Evolutionary conservation across 2,797 vertebrate species (phyloP).

Genomic region (Atherinosoma microstoma): DNA sequence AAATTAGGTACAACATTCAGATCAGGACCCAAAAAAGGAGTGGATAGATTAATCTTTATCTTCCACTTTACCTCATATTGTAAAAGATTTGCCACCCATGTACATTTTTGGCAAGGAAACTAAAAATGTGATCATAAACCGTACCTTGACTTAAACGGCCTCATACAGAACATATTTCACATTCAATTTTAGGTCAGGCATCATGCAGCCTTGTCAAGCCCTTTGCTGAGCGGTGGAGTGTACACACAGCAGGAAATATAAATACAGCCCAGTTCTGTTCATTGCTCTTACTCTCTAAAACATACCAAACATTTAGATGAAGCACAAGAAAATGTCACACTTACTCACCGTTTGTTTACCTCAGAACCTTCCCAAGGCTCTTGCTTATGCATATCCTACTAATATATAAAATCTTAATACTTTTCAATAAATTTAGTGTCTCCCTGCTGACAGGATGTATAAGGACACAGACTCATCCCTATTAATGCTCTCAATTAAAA

Average conservation of each 20-base stretch:
- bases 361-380: conserved; percentile 25
- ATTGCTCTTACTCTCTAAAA: conserved; percentile 69
- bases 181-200: conserved; percentile 3
- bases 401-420: conserved; percentile 42
- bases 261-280: conserved; percentile 39
- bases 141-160: not conserved
- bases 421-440: conserved; percentile 33
- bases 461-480: conserved; percentile 28
- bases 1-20: not conserved
- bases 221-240: not conserved
- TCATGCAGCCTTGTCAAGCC: not conserved
- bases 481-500: conserved; percentile 22
- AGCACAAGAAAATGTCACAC: conserved; percentile 61
- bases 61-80: not conserved
- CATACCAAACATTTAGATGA: conserved; percentile 45
- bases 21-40: not conserved
- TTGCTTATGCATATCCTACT: conserved; percentile 19
- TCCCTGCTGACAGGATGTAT: conserved; percentile 29
- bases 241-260: not conserved
- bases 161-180: not conserved
- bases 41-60: not conserved
- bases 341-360: conserved; percentile 34
- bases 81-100: not conserved
- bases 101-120: not conserved
- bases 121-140: not conserved